phyloP scores from a whole-genome alignment of 2,113 vertebrate species.

The Salvator merianae region DNA sequence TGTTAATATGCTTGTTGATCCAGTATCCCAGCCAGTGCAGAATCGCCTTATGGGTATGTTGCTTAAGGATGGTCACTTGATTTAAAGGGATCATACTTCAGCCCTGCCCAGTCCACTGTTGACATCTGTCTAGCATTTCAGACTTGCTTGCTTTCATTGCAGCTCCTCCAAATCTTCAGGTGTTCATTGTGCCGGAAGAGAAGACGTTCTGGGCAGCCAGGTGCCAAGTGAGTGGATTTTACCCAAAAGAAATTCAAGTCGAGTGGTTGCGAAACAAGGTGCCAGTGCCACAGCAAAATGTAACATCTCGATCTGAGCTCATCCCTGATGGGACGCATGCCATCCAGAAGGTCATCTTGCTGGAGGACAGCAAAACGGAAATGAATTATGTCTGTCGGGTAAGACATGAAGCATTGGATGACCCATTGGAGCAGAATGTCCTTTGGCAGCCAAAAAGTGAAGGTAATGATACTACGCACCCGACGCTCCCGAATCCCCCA shows the following conservation, averaged over 20 bases:
- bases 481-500: background rate
- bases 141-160: background rate
- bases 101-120: background rate
- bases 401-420: background rate
- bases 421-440: background rate
- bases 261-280: background rate
- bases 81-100: background rate
- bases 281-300: background rate
- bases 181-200: background rate
- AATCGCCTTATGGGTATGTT: background rate
- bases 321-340: background rate
- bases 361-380: accelerated
- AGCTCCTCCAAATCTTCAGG: background rate
- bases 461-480: background rate
- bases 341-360: background rate
- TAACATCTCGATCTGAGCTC: accelerated
- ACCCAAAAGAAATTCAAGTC: background rate
- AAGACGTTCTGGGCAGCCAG: background rate
- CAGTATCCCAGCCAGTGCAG: too few relatives aligned
- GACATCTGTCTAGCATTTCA: background rate
- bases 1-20: too few relatives aligned
- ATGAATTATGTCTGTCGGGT: background rate
- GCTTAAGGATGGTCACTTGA: background rate
- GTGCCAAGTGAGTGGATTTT: background rate
- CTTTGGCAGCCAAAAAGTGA: slow-evolving; percentile 6